Evolutionary conservation across 2,888 invertebrate genomes (phyloP).

Genomic region (Noctua janthe): DNA sequence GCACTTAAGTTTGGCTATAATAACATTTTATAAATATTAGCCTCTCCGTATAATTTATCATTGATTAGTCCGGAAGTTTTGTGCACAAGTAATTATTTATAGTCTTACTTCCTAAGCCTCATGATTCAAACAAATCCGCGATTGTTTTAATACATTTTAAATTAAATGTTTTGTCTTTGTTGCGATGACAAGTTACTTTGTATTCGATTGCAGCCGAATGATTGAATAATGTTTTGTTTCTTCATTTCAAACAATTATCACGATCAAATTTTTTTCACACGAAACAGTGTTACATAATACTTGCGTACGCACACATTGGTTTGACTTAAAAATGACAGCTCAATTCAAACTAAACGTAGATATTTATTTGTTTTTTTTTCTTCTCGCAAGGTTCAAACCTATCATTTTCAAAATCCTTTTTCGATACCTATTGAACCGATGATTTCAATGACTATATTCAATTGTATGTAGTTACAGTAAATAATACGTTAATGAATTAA

Average conservation of each 20-base stretch:
- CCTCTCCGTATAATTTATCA: slow-evolving; percentile 18
- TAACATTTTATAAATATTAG: slow-evolving; percentile 28
- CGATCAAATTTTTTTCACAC: neutral
- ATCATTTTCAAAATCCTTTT: neutral
- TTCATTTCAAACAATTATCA: slow-evolving; percentile 25
- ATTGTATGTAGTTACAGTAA: neutral
- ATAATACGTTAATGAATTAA: slow-evolving; percentile 2
- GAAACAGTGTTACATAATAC: neutral
- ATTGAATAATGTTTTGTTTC: slow-evolving; percentile 24
- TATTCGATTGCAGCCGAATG: slow-evolving; percentile 17
- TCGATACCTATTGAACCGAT: no score
- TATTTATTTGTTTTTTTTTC: neutral
- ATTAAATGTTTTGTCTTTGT: slow-evolving; percentile 11
- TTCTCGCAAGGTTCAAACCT: neutral
- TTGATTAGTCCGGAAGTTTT: slow-evolving; percentile 52
- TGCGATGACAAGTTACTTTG: slow-evolving; percentile 14
- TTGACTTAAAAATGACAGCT: neutral
- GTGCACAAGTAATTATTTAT: slow-evolving; percentile 27
- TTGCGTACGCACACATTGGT: neutral
- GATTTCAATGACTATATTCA: neutral
- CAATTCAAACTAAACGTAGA: neutral
- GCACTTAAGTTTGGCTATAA: neutral
- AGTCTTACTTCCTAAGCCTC: slow-evolving; percentile 12
- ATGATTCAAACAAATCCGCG: slow-evolving; percentile 49
- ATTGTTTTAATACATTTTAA: slow-evolving; percentile 29